phyloP scores from a whole-genome alignment of 2,797 vertebrate species.

The Lates japonicus region DNA sequence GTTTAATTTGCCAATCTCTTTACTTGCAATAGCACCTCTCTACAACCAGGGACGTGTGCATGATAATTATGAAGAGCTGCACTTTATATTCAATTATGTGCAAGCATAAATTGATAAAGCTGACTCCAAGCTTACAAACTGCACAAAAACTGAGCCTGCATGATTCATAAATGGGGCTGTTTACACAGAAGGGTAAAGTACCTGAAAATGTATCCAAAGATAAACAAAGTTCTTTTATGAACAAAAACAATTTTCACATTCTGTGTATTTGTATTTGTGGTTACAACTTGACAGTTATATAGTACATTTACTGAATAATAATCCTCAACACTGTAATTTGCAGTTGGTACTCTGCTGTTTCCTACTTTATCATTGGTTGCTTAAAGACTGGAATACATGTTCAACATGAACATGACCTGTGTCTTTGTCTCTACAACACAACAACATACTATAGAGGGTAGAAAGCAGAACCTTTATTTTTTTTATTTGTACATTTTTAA shows the following conservation, averaged over 20 bases:
- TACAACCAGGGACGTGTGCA: not conserved
- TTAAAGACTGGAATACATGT: not conserved
- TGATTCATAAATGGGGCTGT: constrained; percentile 6
- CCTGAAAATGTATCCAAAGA: not conserved
- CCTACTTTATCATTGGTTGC: not conserved
- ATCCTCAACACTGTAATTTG: not conserved
- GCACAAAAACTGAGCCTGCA: not conserved
- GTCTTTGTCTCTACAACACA: not conserved
- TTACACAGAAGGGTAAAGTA: not conserved
- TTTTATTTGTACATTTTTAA: not conserved
- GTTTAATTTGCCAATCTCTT: not conserved
- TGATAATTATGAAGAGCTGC: not conserved
- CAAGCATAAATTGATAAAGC: not conserved
- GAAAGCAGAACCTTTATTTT: not conserved
- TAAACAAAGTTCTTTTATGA: not conserved
- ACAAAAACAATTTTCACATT: constrained; percentile 4
- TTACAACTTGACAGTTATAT: not conserved
- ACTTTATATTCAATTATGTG: constrained; percentile 1
- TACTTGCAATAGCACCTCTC: constrained; percentile 2
- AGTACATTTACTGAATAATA: constrained; percentile 6
- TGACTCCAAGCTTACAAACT: not conserved
- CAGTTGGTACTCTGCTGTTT: not conserved
- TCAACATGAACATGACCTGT: not conserved
- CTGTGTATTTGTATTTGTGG: not conserved
- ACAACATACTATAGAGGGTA: not conserved